Base-by-base conservation (phyloP, 2,797 vertebrate genomes). In the Sebastes trivittatus region DNA sequence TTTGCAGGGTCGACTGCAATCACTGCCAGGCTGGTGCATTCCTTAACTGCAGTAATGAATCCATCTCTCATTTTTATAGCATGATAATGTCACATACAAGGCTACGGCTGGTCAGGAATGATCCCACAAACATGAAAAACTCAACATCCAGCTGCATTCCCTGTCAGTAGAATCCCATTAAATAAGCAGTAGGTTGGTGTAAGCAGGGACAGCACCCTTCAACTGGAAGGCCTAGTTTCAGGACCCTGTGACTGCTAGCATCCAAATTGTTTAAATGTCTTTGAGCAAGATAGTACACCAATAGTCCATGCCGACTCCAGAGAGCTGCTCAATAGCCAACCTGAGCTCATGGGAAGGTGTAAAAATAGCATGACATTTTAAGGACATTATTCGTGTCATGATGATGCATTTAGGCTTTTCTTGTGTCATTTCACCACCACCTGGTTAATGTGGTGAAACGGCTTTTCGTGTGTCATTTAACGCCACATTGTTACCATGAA, bases 71-170 rank as follows among this genome's bases (percentile, higher is more conserved):
- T 77, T 87, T 85, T 87, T 82, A 85, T 80, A 58, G 79, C 46
- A 82, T 71, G 72, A 84, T 83, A 73, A 89, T 84, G 83, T 84
- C 81, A 81, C 76, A 82, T 71, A 76, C 70, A 89, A 87, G 69
- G 81, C 83, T 83, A 52, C 3, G 5, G 56, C 74, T 72, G 79
- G 75, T 67, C 78, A 75, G 77, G 63, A 89, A 79, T 34, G 32
- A 72, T 81, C 80, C 20, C 61, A 88, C 81, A 87, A 78, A 84
- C 75, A 80, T 80, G 74, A 88, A 66, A 74, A 75, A 80, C 32
- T 65, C 75, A 75, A 72, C 77, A 76, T 61, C 74, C 75, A 13
- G 54, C 54, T 82, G 46, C 78, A 70, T 78, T 75, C 65, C 58
- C 80, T 89, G 87, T 77, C 84, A 80, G 76, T 11, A 60, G 67